phyloP scores from a whole-genome alignment of 2,797 vertebrate species.

The Onychomys arenicola region DNA sequence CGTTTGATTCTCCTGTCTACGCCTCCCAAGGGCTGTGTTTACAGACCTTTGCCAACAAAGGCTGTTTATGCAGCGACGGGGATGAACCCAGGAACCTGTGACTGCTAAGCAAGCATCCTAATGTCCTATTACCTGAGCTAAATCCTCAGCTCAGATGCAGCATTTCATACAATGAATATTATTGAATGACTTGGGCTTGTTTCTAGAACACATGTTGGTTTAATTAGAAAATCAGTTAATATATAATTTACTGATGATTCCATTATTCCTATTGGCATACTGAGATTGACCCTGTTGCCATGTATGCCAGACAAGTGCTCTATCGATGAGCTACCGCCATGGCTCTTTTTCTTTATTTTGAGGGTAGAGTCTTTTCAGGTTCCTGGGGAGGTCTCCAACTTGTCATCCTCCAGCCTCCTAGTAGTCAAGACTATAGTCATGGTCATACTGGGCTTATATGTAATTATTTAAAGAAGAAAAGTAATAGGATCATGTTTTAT shows the following conservation, averaged over 20 bases:
- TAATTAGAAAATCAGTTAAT: conserved; percentile 39
- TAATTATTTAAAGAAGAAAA: conserved; percentile 41
- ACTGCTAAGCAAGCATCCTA: neutral
- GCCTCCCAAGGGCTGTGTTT: neutral
- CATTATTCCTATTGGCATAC: neutral
- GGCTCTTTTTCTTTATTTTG: neutral
- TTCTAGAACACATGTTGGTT: conserved; percentile 47
- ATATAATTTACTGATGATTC: neutral
- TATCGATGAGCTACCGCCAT: neutral
- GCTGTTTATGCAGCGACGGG: neutral
- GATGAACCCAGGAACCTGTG: neutral
- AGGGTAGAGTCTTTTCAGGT: neutral
- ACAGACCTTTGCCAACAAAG: neutral
- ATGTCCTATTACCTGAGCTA: neutral
- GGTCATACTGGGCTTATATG: neutral
- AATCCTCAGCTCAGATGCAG: neutral
- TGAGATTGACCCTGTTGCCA: neutral
- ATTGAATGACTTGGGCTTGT: conserved; percentile 23
- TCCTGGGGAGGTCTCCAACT: neutral
- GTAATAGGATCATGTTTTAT: conserved; percentile 20
- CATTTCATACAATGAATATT: neutral
- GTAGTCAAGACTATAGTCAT: neutral
- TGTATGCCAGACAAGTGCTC: neutral
- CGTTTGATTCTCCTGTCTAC: neutral
- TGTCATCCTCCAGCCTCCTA: neutral